Evolutionary conservation across 1,140 invertebrate species (phyloP), one percentile per base, ranked within the genome.

Genomic region (Teleopsis dalmanni): DNA sequence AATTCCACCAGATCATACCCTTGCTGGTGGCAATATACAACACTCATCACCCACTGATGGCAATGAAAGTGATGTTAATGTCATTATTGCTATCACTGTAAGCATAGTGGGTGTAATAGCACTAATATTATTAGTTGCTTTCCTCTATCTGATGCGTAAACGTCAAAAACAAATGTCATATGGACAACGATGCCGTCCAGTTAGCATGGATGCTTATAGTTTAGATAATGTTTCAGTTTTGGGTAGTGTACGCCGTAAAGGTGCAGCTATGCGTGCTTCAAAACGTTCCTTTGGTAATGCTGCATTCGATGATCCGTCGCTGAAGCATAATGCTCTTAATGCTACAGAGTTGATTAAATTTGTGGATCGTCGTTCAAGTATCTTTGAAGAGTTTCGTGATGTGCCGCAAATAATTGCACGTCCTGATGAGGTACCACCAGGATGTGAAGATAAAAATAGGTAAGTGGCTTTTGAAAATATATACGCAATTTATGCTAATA

Each of bases 281-380:
- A 91, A 91, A 62, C 73, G 88, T 23, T 91, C 88, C 36, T 94
- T 91, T 60, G 86, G 89, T 26, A 94, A 94, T 74, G 87, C 87
- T 14, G 88, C 85, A n/a, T 94, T 92, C 70, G 89, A 91, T 67
- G 89, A 93, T 74, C 84, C 88, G 10, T 60, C 63, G n/a, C 44
- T 71, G 35, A 45, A 64, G 2, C 65, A 68, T 40, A 71, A 71
- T 50, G 33, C 57, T 1, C 37, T 71, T 9, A 58, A 48, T 3
- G 58, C 60, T 18, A 44, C 48, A 4, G 84, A 81, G 2, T 65
- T 94, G 27, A 78, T 82, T 0, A 83, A 83, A 58, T 88, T 89
- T 59, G 77, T 80, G 10, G 75, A 79, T 48, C 83, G 88, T 59
- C 69, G 78, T n/a, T 81, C 81, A 10, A 80, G 80, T 4, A 81